Conservation (phyloP, 2,888 invertebrate genomes). For the Sminthurinus aureus region DNA sequence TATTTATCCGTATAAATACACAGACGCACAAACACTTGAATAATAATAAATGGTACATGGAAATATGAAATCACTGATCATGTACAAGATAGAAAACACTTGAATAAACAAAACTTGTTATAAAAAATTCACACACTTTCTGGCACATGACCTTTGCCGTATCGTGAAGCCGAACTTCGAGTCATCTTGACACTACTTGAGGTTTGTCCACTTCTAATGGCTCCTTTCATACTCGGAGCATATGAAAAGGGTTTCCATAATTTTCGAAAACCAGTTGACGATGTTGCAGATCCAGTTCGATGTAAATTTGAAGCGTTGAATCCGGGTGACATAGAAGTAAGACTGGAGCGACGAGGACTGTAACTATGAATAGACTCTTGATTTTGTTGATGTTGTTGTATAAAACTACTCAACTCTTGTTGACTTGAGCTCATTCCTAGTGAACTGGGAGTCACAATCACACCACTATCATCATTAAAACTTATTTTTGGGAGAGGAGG, state of each 20-base stretch:
- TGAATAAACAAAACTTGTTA: background rate
- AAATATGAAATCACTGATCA: no score
- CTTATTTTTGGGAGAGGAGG: slow-evolving; percentile 25
- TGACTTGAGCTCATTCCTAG: slow-evolving; percentile 36
- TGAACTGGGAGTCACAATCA: slow-evolving; percentile 24
- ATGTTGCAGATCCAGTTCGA: slow-evolving; percentile 43
- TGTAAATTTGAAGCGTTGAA: slow-evolving; percentile 5
- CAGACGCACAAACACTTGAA: no score
- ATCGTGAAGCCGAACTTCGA: slow-evolving; percentile 48
- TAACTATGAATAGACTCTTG: slow-evolving; percentile 29
- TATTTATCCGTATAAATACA: no score
- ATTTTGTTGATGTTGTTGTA: background rate
- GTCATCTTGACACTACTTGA: slow-evolving; percentile 43
- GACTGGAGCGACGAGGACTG: slow-evolving; percentile 53
- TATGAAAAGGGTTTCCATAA: slow-evolving; percentile 59
- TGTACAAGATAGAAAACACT: background rate
- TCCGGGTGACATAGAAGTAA: slow-evolving; percentile 48
- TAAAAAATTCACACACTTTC: slow-evolving; percentile 53
- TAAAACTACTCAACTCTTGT: slow-evolving; percentile 30
- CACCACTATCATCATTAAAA: slow-evolving; percentile 31
- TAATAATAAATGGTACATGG: no score
- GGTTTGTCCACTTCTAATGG: slow-evolving; percentile 34
- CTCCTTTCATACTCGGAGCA: slow-evolving; percentile 48
- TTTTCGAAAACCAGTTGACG: slow-evolving; percentile 39
- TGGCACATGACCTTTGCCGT: slow-evolving; percentile 56